phyloP scores from a whole-genome alignment of 2,888 invertebrate genomes.

The Plebejus argus region DNA sequence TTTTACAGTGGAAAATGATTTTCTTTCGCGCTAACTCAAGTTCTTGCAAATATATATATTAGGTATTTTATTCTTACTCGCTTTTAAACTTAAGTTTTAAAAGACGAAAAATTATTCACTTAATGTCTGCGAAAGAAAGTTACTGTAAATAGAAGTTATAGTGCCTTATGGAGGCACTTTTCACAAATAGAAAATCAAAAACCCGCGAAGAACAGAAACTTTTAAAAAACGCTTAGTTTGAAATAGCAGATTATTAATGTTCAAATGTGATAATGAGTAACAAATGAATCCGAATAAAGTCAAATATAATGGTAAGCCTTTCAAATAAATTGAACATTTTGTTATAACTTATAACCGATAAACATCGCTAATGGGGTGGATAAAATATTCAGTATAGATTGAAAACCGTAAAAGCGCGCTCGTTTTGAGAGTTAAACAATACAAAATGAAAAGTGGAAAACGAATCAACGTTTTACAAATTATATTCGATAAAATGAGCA shows the following conservation, averaged over 20 bases:
- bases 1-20: too few species aligned
- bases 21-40: too few species aligned
- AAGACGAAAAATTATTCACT: too few species aligned
- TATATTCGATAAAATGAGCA: slow-evolving; percentile 20
- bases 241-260: neutral
- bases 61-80: too few species aligned
- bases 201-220: too few species aligned
- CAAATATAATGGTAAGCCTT: neutral
- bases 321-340: slow-evolving; percentile 21
- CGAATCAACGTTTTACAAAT: neutral
- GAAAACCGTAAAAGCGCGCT: neutral
- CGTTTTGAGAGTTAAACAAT: neutral
- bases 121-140: too few species aligned
- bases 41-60: too few species aligned
- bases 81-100: too few species aligned
- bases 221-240: too few species aligned
- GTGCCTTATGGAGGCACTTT: too few species aligned
- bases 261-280: neutral
- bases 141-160: too few species aligned
- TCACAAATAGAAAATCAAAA: too few species aligned
- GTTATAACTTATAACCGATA: neutral
- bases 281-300: neutral
- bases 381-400: slow-evolving; percentile 15
- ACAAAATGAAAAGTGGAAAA: neutral
- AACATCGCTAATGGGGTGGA: neutral